Evolutionary conservation across 2,797 vertebrate genomes (phyloP).

Genomic region (Todus mexicanus): DNA sequence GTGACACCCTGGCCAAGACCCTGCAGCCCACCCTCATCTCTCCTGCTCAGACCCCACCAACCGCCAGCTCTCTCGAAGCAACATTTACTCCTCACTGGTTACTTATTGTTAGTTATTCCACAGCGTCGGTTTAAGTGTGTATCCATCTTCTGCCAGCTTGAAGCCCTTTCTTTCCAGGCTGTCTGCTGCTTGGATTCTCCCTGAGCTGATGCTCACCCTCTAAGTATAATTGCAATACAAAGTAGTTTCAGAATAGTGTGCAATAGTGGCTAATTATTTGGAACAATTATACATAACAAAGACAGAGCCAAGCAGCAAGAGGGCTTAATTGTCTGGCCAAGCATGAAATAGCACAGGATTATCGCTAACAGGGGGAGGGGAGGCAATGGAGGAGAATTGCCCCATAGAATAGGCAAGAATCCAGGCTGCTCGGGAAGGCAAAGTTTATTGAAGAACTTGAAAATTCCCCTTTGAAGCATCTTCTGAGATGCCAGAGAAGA

Average conservation of each 20-base stretch:
- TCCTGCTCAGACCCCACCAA: not conserved
- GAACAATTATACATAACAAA: constrained; percentile 69
- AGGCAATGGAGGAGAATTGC: constrained; percentile 34
- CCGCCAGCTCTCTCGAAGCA: not conserved
- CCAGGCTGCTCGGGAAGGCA: constrained; percentile 33
- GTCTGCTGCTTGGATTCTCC: constrained; percentile 46
- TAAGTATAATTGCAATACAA: constrained; percentile 62
- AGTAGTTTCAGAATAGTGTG: constrained; percentile 54
- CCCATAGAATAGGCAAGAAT: constrained; percentile 63
- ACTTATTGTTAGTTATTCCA: not conserved
- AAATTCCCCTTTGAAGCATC: constrained; percentile 57
- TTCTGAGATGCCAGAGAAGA: constrained; percentile 54
- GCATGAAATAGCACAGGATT: constrained; percentile 69
- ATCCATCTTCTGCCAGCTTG: not conserved
- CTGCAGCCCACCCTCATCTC: not conserved
- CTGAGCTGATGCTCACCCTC: constrained; percentile 38
- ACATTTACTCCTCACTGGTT: not conserved
- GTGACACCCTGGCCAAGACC: not conserved
- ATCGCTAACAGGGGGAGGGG: constrained; percentile 62
- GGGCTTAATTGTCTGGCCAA: constrained; percentile 69
- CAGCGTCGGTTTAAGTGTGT: not conserved
- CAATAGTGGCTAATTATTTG: constrained; percentile 68
- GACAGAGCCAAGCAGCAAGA: constrained; percentile 66
- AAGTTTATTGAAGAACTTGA: constrained; percentile 63
- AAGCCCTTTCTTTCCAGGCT: constrained; percentile 41